These are phyloP conservation scores for Poecilia wingei DNA, from an alignment of 2,797 vertebrate genomes.

Conservation along the genomic window DNA sequence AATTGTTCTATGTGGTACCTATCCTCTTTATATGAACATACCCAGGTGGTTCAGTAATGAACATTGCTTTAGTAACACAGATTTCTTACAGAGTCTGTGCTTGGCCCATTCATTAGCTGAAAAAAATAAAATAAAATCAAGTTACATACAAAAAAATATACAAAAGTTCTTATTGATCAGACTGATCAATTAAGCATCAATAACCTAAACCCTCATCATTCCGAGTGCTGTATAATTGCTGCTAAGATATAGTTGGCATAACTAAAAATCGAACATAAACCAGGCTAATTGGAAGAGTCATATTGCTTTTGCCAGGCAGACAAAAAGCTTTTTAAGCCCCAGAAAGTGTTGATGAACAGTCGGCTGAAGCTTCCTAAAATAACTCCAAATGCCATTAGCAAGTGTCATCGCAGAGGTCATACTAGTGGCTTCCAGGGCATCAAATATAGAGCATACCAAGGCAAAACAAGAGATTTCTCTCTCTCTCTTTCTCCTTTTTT, in stretches of 20 bases:
- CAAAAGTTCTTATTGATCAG: conserved; percentile 86
- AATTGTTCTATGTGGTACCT: conserved; percentile 27
- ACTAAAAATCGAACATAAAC: conserved; percentile 81
- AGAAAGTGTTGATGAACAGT: conserved; percentile 67
- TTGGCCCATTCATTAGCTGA: conserved; percentile 71
- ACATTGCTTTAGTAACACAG: conserved; percentile 47
- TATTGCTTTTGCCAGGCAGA: conserved; percentile 66
- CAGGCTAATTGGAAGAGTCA: conserved; percentile 79
- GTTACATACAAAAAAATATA: conserved; percentile 69
- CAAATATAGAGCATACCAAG: conserved; percentile 58
- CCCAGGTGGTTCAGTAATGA: conserved; percentile 49
- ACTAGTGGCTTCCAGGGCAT: conserved; percentile 70
- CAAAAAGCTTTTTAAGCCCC: conserved; percentile 66
- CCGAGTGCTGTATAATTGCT: conserved; percentile 81
- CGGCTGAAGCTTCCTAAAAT: conserved; percentile 70
- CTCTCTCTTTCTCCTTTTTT: background rate
- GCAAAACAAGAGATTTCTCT: conserved; percentile 57
- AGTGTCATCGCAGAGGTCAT: conserved; percentile 76
- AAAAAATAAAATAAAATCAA: conserved; percentile 50
- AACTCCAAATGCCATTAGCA: conserved; percentile 77
- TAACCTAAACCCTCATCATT: conserved; percentile 87
- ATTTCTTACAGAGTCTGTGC: conserved; percentile 61
- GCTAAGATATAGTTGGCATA: conserved; percentile 83
- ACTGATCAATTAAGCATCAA: conserved; percentile 82
- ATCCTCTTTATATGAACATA: conserved; percentile 42